phyloP scores from a whole-genome alignment of 2,113 vertebrate genomes.

The Colinus virginianus region DNA sequence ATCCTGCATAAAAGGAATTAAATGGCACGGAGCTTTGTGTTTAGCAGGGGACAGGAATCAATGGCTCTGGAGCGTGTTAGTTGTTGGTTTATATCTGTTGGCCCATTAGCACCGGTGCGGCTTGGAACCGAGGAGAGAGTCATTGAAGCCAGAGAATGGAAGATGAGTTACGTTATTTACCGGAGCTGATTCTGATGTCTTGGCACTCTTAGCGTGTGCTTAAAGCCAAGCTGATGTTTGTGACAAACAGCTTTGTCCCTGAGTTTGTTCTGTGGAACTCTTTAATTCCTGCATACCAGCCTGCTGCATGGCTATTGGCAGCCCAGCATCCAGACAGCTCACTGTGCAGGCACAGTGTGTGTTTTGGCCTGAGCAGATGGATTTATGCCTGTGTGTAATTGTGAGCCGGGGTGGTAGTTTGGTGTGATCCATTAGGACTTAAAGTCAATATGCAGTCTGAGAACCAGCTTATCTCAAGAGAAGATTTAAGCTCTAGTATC shows the following conservation, averaged over 20 bases:
- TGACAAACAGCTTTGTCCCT: not conserved
- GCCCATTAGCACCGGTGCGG: not conserved
- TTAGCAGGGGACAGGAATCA: conserved; percentile 35
- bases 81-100: not conserved
- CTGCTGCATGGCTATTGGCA: not conserved
- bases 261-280: conserved; percentile 35
- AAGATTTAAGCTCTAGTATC: not conserved
- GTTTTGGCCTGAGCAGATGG: not conserved
- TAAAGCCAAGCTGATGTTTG: conserved; percentile 6
- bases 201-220: not conserved
- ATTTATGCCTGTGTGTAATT: not conserved
- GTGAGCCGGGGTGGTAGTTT: not conserved
- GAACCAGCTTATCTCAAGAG: not conserved
- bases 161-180: not conserved
- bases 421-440: not conserved
- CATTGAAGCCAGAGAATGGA: not conserved
- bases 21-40: conserved; percentile 26
- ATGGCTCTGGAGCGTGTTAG: not conserved
- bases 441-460: not conserved
- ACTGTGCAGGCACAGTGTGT: not conserved
- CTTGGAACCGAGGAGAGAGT: not conserved
- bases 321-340: rapidly evolving
- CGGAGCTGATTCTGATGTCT: not conserved
- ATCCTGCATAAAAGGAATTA: conserved; percentile 45
- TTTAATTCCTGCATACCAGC: not conserved